Evolutionary conservation across 2,888 invertebrate genomes (phyloP), one percentile per base, ranked within the genome.

Genomic region (Tortrix viridana): DNA sequence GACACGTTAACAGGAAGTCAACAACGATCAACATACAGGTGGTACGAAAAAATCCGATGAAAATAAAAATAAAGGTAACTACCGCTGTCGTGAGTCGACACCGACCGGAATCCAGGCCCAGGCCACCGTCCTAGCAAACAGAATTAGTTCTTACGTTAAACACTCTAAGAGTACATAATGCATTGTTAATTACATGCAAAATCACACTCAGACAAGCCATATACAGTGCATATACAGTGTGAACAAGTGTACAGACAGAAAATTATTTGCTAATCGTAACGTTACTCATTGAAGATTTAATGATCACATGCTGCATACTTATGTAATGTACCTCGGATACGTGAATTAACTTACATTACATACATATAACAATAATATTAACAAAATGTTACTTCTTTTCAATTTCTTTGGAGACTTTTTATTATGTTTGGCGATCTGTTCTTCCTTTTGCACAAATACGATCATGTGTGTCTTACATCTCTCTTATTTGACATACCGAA

Each of bases 51-150:
- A 62, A 60, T 38, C 70, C 69, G 67, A 77, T 68, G 70, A 67
- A 67, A 72, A 68, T 69, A 67, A 71, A 70, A 73, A 12, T 75
- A 73, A 60, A 69, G 75, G 71, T 70, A 80, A 75, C 75, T 90
- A 91, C 90, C 90, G 82, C 82, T 74, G 73, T 90, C 89, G 54
- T 70, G 71, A 63, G 84, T 76, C 59, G 90, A 71, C 63, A 90
- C 89, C 58, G 88, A 75, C 71, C 75, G 82, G 80, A 89, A 89
- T 66, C 88, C 90, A 74, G 88, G 76, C 89, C 90, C 90, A 74
- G 88, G 76, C 89, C 90, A 88, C 69, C 74, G 73, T 79, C 86
- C 91, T 89, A 89, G 67, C 77, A 74, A 86, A 88, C 77, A 89
- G 82, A 89, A 85, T 85, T 83, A 80, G 77, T 77, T n/a, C 44